Base-by-base conservation (phyloP, 1,140 invertebrate species). In the Olivierus martensii region DNA sequence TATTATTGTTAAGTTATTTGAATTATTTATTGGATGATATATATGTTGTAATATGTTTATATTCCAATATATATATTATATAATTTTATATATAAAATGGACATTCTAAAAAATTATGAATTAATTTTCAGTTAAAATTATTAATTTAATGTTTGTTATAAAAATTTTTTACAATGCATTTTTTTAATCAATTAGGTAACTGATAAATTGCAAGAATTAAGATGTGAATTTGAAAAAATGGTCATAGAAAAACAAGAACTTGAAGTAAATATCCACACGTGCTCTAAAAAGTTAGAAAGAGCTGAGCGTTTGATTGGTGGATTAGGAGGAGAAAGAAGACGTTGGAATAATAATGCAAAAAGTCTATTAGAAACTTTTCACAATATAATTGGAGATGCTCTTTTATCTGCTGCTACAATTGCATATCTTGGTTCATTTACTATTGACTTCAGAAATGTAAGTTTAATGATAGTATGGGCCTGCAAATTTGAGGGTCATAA, bases 171-270 rank as follows among this genome's bases (percentile, higher is more conserved):
- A 61, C n/a, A n/a, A n/a, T 64, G 48, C 65, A 67, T 52, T 58
- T 56, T 49, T 50, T 46, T 12, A 52, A 51, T 58, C 59, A 61
- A 62, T 64, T 71, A 87, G 69, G 85, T 92, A 1, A 79, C 83
- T 3, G 87, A 93, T 65, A 89, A 88, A 65, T 68, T 97, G 34
- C 92, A 97, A 73, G 81, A 84, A 0, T 69, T 98, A 1, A 94
- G 95, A 68, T 92, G 97, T 67, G 87, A 94, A 67, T 94, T 97
- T 70, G 88, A 91, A 0, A 88, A 87, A 43, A 94, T 91, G n/a
- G n/a, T n/a, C n/a, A n/a, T n/a, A n/a, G n/a, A n/a, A n/a, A n/a
- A n/a, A n/a, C n/a, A n/a, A n/a, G n/a, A n/a, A n/a, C n/a, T n/a
- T n/a, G n/a, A n/a, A n/a, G n/a, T n/a, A n/a, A n/a, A n/a, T n/a